Evolutionary conservation across 1,140 invertebrate species (phyloP), one percentile per base, ranked within the genome.

Genomic region (Anthonomus grandis): DNA sequence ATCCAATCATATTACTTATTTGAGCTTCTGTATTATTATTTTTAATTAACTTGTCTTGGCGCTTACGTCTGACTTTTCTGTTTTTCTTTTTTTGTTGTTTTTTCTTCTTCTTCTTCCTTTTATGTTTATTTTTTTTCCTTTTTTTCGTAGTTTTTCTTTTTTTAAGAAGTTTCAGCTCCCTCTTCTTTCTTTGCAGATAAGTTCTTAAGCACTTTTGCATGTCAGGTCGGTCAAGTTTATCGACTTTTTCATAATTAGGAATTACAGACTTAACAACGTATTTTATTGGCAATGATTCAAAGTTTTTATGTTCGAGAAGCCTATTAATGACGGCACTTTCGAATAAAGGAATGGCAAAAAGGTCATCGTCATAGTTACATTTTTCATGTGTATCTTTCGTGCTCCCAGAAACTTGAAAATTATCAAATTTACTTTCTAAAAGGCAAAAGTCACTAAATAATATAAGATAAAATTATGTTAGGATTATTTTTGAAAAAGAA

Each of bases 281-380:
- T 39, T 59, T 52, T 13, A 52, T 19, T 5, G 57, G 49, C 12
- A 52, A 48, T 4, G 25, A 44, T 27, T 59, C 46, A 36, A 34
- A 15, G 24, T 45, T n/a, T 15, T 23, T 38, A 31, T 12, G 25
- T 53, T 59, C 49, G 27, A 59, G 6, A 5, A 59, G 22, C 48
- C 34, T 45, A 39, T 22, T 52, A 8, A 59, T 59, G 27, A 59
- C 27, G 25, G 53, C 27, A 47, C 57, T 59, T 59, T 47, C 57
- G 23, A 59, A 10, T 24, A 59, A 39, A 4, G 49, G 57, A 31
- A 59, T 39, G 6, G 57, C 49, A 18, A 52, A 53, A 2, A 59
- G 24, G n/a, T 25, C 49, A 19, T 57, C 41, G 4, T 48, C 31
- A 13, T 34, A 31, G 15, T 48, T 48, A 21, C 34, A 56, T 15